Evolutionary conservation across 2,888 invertebrate genomes (phyloP), one percentile per base, ranked within the genome.

Genomic region (Hartigia nigra): DNA sequence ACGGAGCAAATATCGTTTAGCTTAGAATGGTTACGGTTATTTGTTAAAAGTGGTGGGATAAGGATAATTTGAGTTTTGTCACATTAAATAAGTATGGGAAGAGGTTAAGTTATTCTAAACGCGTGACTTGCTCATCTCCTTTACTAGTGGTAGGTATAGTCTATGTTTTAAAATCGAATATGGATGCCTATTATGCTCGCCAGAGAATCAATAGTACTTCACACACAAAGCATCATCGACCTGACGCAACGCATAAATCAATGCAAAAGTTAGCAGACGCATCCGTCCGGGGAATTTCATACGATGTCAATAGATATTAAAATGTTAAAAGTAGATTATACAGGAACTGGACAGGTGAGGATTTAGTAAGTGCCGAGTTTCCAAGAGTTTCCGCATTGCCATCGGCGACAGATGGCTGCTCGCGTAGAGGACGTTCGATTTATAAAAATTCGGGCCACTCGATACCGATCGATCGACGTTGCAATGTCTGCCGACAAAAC

Each of bases 201-300:
- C 81, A 84, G 82, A 82, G 86, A 88, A 88, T 88, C 89, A 88
- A 88, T 88, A 88, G 84, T 83, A 87, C 86, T 87, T 87, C 85
- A 84, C 86, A 86, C 88, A 87, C 85, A 84, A 84, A 86, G 86
- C 85, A 87, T 86, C 86, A 87, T 87, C 87, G 86, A 86, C 82
- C 83, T 83, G 85, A 88, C 84, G 86, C 84, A 86, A 86, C 84
- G 82, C 84, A 83, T 84, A 84, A 87, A 87, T 87, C 87, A 86
- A 85, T 77, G 81, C 78, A 55, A 55, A 55, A 55, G 23, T 55
- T 55, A 2, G 55, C 23, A 55, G 23, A 55, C 55, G 9, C 55
- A 55, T 55, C 55, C 9, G 55, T 2, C 55, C 55, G 14, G 23
- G 23, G 23, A 55, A 23, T 55, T 23, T 23, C 23, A 23, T 9